Percentiles rank a stretch among this genome's conserved stretches.
These are phyloP conservation scores for Megaustenia siamemsis DNA, from an alignment of 2,888 invertebrate species.

Conservation along the genomic window DNA sequence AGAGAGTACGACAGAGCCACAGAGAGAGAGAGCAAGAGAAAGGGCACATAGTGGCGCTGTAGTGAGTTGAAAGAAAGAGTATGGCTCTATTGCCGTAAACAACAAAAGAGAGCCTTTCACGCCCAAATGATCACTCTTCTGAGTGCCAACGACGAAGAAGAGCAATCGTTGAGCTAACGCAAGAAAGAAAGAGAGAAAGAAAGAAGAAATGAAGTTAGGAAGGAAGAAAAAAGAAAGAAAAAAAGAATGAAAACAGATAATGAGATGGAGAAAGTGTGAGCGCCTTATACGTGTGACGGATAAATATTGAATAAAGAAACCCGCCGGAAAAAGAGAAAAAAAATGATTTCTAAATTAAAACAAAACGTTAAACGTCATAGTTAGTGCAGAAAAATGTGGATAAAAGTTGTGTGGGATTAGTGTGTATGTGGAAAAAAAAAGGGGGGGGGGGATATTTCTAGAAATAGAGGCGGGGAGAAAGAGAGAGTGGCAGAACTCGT, in stretches of 20 bases:
- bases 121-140: background rate
- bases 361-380: no score
- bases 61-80: no score
- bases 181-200: background rate
- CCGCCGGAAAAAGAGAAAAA: no score
- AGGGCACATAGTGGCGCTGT: no score
- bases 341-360: background rate
- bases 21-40: background rate
- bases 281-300: background rate
- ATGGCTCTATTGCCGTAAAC: no score
- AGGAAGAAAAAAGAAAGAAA: background rate
- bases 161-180: no score
- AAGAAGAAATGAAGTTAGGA: background rate
- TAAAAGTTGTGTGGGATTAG: no score
- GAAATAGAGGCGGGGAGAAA: background rate
- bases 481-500: background rate
- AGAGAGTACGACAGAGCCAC: background rate
- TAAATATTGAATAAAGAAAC: background rate
- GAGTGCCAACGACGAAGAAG: background rate
- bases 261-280: background rate
- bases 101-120: no score
- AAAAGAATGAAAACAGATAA: no score
- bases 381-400: no score
- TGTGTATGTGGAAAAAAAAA: background rate
- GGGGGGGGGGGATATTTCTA: background rate